phyloP scores from a whole-genome alignment of 2,797 vertebrate species.

The Sebastes trivittatus region DNA sequence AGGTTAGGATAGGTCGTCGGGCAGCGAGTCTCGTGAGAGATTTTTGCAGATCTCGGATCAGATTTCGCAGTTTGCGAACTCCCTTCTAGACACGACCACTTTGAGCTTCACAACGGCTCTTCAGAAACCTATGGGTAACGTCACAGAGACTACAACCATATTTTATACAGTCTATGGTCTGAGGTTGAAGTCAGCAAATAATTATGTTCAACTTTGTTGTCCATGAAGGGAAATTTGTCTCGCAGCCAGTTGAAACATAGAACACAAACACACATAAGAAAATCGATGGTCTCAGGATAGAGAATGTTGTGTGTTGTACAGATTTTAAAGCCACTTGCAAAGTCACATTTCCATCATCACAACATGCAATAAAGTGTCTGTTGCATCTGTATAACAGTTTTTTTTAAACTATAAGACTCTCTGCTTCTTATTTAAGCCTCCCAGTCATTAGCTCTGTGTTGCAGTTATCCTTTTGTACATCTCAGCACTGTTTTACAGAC shows the following conservation, averaged over 20 bases:
- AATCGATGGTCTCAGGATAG: background rate
- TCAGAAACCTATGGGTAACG: too few relatives aligned
- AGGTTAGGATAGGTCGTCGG: too few relatives aligned
- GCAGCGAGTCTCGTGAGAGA: too few relatives aligned
- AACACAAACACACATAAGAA: background rate
- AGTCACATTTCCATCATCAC: background rate
- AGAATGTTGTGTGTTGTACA: background rate
- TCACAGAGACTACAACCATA: too few relatives aligned
- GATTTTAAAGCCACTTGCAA: background rate
- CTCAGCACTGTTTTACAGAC: constrained; percentile 14
- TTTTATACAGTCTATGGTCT: too few relatives aligned
- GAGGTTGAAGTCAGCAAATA: background rate
- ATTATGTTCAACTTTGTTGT: background rate
- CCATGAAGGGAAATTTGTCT: background rate
- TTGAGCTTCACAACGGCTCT: too few relatives aligned
- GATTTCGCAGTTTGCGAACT: too few relatives aligned
- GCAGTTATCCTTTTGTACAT: background rate
- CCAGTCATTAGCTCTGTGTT: constrained; percentile 1
- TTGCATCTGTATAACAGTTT: background rate
- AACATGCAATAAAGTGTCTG: background rate
- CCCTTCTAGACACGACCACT: too few relatives aligned
- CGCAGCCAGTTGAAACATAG: background rate
- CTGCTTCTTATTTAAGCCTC: constrained; percentile 5
- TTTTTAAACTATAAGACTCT: background rate
- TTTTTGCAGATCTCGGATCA: too few relatives aligned